Conservation (phyloP, 1,140 invertebrate species). For the Drosophila pandora region DNA sequence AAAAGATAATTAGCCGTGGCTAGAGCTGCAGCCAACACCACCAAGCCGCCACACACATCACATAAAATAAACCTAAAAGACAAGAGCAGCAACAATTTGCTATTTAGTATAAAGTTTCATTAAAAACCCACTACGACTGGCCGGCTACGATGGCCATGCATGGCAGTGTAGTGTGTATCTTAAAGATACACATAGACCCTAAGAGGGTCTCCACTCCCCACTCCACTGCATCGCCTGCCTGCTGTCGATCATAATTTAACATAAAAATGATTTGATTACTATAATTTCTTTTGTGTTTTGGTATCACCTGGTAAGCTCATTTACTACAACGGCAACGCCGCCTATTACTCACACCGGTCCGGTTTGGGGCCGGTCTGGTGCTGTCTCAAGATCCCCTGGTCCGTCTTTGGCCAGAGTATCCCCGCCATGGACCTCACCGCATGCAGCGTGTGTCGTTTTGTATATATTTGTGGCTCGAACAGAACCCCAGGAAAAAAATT, state of each 20-base stretch:
- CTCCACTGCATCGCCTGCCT: constrained; percentile 56
- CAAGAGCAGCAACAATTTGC: constrained; percentile 72
- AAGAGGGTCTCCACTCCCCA: not conserved
- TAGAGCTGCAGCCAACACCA: constrained; percentile 54
- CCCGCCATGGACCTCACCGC: constrained; percentile 63
- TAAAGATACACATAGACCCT: constrained; percentile 24
- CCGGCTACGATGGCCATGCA: constrained; percentile 6
- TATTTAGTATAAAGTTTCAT: constrained; percentile 82
- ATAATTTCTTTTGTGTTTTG: constrained; percentile 83
- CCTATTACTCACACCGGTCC: constrained; percentile 78
- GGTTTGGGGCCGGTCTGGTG: not conserved
- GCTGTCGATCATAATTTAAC: constrained; percentile 82
- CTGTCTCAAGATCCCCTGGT: constrained; percentile 13
- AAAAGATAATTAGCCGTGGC: constrained; percentile 79
- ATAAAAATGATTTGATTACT: constrained; percentile 83
- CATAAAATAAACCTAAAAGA: constrained; percentile 34
- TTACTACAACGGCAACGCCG: constrained; percentile 81
- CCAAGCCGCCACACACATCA: constrained; percentile 36
- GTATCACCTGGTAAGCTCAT: constrained; percentile 82
- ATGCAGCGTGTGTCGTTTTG: constrained; percentile 82
- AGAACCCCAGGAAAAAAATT: constrained; percentile 28
- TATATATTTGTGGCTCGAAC: constrained; percentile 27
- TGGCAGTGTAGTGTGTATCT: not conserved
- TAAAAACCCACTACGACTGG: constrained; percentile 68
- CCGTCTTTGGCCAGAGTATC: constrained; percentile 21